Evolutionary conservation across 2,113 vertebrate genomes (phyloP).

Genomic region (Hyperopisus bebe): DNA sequence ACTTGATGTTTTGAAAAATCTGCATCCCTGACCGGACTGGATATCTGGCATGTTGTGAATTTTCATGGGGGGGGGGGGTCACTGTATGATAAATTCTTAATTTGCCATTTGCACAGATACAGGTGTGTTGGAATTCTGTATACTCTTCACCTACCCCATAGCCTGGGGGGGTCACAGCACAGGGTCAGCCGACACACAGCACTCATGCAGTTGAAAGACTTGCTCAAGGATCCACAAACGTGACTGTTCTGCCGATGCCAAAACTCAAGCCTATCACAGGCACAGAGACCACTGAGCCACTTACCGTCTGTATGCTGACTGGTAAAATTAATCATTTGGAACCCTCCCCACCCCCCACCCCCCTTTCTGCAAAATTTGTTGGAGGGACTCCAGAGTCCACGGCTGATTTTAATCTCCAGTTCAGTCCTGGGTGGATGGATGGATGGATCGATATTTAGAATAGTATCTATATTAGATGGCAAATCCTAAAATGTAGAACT

Average conservation of each 20-base stretch:
- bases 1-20: background rate
- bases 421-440: background rate
- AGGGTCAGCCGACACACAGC: no score
- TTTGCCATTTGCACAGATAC: background rate
- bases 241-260: background rate
- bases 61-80: background rate
- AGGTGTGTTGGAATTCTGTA: background rate
- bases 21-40: background rate
- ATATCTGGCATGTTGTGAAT: background rate
- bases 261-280: background rate
- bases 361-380: background rate
- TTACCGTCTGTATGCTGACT: background rate
- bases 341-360: background rate
- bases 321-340: background rate
- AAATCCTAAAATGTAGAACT: background rate
- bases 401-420: background rate
- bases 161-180: no score
- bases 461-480: background rate
- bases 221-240: background rate
- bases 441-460: background rate
- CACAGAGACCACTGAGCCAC: background rate
- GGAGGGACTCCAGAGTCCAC: background rate
- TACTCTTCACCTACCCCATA: background rate
- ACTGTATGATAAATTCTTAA: background rate
- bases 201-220: background rate